Evolutionary conservation across 2,113 vertebrate genomes (phyloP).

Genomic region (Pyrgilauda ruficollis): DNA sequence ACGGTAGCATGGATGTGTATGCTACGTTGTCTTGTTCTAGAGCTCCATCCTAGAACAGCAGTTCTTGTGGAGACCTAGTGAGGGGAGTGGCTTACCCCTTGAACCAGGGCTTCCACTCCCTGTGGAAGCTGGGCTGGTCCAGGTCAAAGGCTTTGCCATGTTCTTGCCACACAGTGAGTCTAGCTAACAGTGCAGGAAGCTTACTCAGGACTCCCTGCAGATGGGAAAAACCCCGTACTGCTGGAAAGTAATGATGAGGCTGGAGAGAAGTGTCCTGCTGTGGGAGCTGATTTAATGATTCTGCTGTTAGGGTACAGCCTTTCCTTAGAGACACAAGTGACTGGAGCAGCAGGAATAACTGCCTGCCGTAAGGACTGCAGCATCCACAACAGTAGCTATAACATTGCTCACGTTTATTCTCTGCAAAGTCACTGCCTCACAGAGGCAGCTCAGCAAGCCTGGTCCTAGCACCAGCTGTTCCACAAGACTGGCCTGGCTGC

Average conservation of each 20-base stretch:
- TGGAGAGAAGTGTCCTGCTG: not conserved
- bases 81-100: rapidly evolving
- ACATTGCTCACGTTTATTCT: not conserved
- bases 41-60: rapidly evolving
- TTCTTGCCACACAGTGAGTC: not conserved
- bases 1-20: conserved; percentile 38
- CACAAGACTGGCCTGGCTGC: not conserved
- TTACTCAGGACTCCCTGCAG: not conserved
- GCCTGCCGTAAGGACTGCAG: not conserved
- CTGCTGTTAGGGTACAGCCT: not conserved
- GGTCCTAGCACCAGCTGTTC: not conserved
- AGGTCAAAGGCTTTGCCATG: not conserved
- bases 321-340: not conserved
- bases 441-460: not conserved
- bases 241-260: too few species aligned
- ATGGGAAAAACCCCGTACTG: not conserved
- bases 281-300: not conserved
- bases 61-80: rapidly evolving
- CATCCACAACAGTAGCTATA: not conserved
- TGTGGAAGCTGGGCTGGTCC: rapidly evolving
- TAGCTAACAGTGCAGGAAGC: not conserved
- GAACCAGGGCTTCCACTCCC: rapidly evolving
- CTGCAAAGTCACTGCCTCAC: not conserved
- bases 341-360: not conserved
- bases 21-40: not conserved